Evolutionary conservation across 2,113 vertebrate species (phyloP), one percentile per base, ranked within the genome.

Genomic region (Nerophis lumbriciformis): DNA sequence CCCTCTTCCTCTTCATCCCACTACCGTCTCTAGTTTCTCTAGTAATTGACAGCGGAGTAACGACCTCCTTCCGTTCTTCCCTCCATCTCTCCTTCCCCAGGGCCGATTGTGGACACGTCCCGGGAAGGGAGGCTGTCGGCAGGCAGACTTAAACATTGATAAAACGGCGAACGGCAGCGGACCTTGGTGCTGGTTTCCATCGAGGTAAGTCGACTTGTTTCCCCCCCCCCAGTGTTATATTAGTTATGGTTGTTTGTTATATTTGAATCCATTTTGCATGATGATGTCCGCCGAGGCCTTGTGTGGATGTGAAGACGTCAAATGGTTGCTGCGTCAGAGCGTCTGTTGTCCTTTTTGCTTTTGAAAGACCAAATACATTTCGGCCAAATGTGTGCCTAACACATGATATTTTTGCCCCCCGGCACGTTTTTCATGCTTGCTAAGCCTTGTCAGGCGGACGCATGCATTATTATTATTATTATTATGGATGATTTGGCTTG

Each of bases 61-160:
- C 75, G 47, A 53, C 70, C 73, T 66, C 62, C 45, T 49, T 53
- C 19, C 21, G 39, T 19, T 36, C 36, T n/a, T 14, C n/a, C 15
- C n/a, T 19, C 15, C 53, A 58, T 59, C 69, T 48, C 60, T 68
- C 54, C 21, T 38, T 49, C 38, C 38, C 55, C 5, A 39, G 16
- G 2, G 39, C 39, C 8, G 15, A 44, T 75, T 82, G 85, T 82
- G 84, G 83, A 79, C 72, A 73, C 61, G 63, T 68, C 8, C 9
- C 66, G 75, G 66, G 79, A 63, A 74, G 44, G 59, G 78, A 89
- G 81, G 85, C 80, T 85, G 78, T 82, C 77, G 77, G 71, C 60
- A 78, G 75, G 71, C 61, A 69, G 66, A 77, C 68, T 69, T 69
- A 58, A 71, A 69, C 45, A 57, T 69, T 14, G 56, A 5, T 10